Conservation (phyloP, 2,888 invertebrate genomes). For the Taenaris catops region DNA sequence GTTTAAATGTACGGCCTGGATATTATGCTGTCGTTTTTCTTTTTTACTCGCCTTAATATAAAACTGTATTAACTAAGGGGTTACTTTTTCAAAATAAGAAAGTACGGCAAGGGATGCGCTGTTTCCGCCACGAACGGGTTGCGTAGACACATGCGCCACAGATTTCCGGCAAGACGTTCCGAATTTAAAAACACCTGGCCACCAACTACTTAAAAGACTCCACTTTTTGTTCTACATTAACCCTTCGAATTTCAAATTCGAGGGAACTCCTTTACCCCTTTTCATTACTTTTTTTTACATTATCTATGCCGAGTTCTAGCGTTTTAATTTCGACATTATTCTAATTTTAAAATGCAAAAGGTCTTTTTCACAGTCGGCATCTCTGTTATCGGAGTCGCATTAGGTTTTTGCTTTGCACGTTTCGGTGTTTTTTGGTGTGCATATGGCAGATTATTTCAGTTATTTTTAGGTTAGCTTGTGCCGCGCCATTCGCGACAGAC, state of each 20-base stretch:
- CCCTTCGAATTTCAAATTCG: conserved; percentile 50
- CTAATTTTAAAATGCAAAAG: conserved; percentile 47
- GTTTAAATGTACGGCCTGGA: conserved; percentile 4
- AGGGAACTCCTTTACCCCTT: conserved; percentile 59
- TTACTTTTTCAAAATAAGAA: conserved; percentile 50
- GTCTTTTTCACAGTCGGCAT: conserved; percentile 21
- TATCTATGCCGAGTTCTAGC: conserved; percentile 40
- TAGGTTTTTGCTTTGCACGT: conserved; percentile 44
- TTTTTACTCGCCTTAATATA: conserved; percentile 11
- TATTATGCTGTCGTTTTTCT: conserved; percentile 8
- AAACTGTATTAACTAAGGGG: conserved; percentile 27
- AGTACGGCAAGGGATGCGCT: conserved; percentile 55
- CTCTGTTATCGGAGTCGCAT: conserved; percentile 42
- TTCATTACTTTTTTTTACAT: conserved; percentile 43
- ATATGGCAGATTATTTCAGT: conserved; percentile 64
- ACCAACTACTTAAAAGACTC: conserved; percentile 51
- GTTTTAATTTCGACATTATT: conserved; percentile 23
- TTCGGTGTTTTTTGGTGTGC: conserved; percentile 49
- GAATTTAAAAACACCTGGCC: conserved; percentile 64
- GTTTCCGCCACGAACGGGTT: conserved; percentile 70
- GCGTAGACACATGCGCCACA: conserved; percentile 65
- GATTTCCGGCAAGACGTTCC: conserved; percentile 72
- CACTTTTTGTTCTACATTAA: conserved; percentile 56
- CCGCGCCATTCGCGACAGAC: conserved; percentile 62
- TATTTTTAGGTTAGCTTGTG: conserved; percentile 73